A percentile compares a stretch with the other conserved stretches of the same genome.
Conservation (phyloP, 2,797 vertebrate species). For the Triplophysa bombifrons region DNA sequence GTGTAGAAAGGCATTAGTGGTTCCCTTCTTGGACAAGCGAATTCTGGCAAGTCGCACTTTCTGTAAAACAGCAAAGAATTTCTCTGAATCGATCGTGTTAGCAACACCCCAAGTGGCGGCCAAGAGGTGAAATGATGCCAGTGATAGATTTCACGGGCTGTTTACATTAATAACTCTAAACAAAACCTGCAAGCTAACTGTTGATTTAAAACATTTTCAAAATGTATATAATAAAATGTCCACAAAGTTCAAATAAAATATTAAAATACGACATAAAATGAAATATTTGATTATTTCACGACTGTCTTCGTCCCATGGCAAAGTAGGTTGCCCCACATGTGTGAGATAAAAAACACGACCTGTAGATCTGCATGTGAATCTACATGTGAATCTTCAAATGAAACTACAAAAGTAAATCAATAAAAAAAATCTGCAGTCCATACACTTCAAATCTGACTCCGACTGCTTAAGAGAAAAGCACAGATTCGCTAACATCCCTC, state of each 20-base stretch:
- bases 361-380: neutral
- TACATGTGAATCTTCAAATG: too few species aligned
- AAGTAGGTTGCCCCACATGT: neutral
- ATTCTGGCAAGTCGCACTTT: conserved; percentile 90
- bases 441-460: too few species aligned
- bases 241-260: too few species aligned
- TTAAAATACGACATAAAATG: too few species aligned
- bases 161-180: neutral
- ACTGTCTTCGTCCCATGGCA: too few species aligned
- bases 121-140: neutral
- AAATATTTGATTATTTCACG: too few species aligned
- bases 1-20: conserved; percentile 87
- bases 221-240: too few species aligned
- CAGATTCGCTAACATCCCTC: neutral
- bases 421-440: too few species aligned
- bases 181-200: neutral
- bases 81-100: conserved; percentile 38
- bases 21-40: conserved; percentile 88
- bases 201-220: too few species aligned
- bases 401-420: too few species aligned
- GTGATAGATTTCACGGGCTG: neutral
- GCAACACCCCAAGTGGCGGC: conserved; percentile 3
- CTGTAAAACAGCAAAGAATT: conserved; percentile 67
- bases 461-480: too few species aligned
- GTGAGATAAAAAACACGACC: neutral